A percentile compares a stretch with the other conserved stretches of the same genome.
These are phyloP conservation scores for Rhyacichthys aspro DNA, from an alignment of 2,797 vertebrate species.

Conservation along the genomic window DNA sequence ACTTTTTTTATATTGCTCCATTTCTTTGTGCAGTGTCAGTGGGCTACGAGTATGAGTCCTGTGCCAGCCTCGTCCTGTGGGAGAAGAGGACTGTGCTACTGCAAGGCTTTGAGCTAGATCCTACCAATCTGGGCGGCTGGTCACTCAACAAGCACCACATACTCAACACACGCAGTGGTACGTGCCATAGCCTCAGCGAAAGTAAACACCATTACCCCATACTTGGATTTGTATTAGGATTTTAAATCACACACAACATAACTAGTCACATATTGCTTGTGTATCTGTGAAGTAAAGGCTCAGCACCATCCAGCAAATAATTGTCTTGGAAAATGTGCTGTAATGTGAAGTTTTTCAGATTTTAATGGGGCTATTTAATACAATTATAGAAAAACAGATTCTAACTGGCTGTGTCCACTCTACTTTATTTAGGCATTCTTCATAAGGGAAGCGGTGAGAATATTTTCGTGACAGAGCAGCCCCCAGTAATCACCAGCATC, in stretches of 20 bases:
- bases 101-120: constrained; percentile 96
- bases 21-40: constrained; percentile 86
- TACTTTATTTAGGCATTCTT: constrained; percentile 86
- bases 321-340: constrained; percentile 1
- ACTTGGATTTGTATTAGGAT: too few species aligned
- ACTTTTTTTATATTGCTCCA: constrained; percentile 9
- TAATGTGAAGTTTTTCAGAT: not conserved
- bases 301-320: not conserved
- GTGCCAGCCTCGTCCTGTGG: constrained; percentile 95
- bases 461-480: constrained; percentile 96
- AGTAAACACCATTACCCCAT: too few species aligned
- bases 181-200: too few species aligned
- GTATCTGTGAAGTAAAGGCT: constrained; percentile 1
- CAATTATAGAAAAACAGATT: not conserved
- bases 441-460: constrained; percentile 99
- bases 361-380: not conserved
- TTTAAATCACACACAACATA: constrained; percentile 19
- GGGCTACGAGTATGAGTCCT: constrained; percentile 97
- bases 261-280: not conserved
- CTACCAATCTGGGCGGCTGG: constrained; percentile 95
- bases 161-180: constrained; percentile 95
- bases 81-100: constrained; percentile 94
- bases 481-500: constrained; percentile 93
- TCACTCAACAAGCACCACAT: constrained; percentile 96
- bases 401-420: not conserved